Conservation (phyloP, 1,140 invertebrate species). For the Drosophila serrata region DNA sequence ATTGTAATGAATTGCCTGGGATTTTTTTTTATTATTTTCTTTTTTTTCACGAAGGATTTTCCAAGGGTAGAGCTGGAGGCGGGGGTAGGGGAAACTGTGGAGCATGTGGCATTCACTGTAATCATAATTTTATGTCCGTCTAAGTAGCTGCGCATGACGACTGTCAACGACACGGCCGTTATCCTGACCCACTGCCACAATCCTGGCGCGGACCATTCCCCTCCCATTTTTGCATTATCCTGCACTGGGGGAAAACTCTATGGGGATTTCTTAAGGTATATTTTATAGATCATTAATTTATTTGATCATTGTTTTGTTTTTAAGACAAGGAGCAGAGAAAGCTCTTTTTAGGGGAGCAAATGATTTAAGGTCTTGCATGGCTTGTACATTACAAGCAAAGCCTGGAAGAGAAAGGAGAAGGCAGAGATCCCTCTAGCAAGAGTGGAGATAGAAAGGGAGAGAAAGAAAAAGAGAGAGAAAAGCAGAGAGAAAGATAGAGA, state of each 20-base stretch:
- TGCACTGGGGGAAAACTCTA: neutral
- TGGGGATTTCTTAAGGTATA: no score
- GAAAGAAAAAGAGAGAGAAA: no score
- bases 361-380: no score
- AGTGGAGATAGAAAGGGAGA: no score
- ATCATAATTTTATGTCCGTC: conserved; percentile 83
- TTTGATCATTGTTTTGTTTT: no score
- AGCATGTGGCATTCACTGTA: conserved; percentile 78
- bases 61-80: neutral
- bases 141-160: conserved; percentile 79
- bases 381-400: no score
- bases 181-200: conserved; percentile 19
- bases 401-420: no score
- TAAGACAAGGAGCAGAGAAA: no score
- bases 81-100: conserved; percentile 5
- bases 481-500: no score
- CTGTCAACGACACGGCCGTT: conserved; percentile 69
- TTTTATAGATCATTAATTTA: no score
- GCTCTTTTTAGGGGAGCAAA: no score
- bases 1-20: conserved; percentile 84
- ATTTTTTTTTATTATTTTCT: conserved; percentile 26
- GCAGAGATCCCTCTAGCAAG: no score
- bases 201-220: neutral
- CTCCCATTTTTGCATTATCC: conserved; percentile 4
- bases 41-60: conserved; percentile 38